Base-by-base conservation (phyloP, 2,113 vertebrate species). In the Cynopterus brachyotis region DNA sequence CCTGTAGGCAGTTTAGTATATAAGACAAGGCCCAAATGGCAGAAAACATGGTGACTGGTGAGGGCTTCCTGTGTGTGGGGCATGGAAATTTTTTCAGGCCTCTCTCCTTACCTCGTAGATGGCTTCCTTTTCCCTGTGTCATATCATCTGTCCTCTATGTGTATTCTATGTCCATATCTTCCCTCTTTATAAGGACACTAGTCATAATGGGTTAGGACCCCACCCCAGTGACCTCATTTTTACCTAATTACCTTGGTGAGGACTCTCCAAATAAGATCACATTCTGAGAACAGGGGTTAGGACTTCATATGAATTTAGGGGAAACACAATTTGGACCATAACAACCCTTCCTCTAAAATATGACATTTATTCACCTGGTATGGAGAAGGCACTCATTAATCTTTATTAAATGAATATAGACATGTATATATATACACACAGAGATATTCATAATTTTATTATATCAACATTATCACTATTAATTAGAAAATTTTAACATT, bases 401-500 rank as follows among this genome's bases (percentile, higher is more conserved):
- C 60, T 89, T 67, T 64, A 53, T 9, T 19, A 47, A 94, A 57
- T 70, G 20, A 92, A 42, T 81, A 30, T 42, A 13, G 62, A 40
- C 32, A 91, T 50, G 1, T 50, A 50, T 16, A 50, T 16, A 50
- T 16, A 50, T 5, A 50, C 50, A 50, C 15, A 50, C 50, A 50
- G 50, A 50, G 84, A 84, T 69, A 62, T 3, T 91, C 66, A 35
- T 79, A 12, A 37, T 57, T 82, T 81, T 69, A 55, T 75, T 59
- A 37, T 40, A 66, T 53, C 47, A 57, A 66, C 19, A 60, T 50
- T 13, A 16, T 50, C 67, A 73, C 82, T 72, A 72, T 88, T 47
- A 80, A 26, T 35, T 53, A 9, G 16, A 80, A 84, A 85, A 42
- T 30, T 86, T 93, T 92, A 83, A 16, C 16, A 70, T 81, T 81